Evolutionary conservation across 2,797 vertebrate genomes (phyloP).

Genomic region (Falco naumanni): DNA sequence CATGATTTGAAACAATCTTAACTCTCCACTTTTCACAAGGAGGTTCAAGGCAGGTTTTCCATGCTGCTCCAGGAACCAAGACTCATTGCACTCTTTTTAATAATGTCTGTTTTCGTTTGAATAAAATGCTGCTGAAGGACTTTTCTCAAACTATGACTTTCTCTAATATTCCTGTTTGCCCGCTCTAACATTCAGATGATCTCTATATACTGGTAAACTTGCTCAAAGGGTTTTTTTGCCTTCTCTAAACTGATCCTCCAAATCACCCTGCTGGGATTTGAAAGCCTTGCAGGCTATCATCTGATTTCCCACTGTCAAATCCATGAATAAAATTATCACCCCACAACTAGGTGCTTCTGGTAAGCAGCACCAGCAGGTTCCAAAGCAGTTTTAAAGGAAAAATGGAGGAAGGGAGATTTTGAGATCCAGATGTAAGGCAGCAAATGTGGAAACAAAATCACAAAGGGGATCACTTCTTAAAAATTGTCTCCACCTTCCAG

Average conservation of each 20-base stretch:
- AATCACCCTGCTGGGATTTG: neutral
- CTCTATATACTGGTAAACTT: neutral
- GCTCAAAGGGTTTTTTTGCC: neutral
- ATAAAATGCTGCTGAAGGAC: neutral
- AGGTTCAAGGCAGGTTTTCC: neutral
- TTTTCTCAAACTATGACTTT: neutral
- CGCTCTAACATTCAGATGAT: neutral
- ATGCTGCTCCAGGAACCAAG: neutral
- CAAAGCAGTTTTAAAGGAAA: neutral
- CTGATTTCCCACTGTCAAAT: neutral
- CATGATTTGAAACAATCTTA: neutral
- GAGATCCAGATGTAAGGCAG: neutral
- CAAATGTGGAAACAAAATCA: neutral
- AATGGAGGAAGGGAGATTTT: neutral
- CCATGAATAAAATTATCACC: neutral
- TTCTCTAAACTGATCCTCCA: neutral
- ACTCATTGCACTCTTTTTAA: neutral
- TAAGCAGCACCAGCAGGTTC: neutral
- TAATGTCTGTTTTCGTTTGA: neutral
- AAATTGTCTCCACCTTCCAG: neutral
- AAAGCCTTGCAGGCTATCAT: neutral
- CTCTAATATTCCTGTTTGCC: neutral
- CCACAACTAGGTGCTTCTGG: neutral
- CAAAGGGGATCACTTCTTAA: accelerated
- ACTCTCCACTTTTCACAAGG: neutral